Conservation (phyloP, 2,797 vertebrate species). For the Florisuga fusca region DNA sequence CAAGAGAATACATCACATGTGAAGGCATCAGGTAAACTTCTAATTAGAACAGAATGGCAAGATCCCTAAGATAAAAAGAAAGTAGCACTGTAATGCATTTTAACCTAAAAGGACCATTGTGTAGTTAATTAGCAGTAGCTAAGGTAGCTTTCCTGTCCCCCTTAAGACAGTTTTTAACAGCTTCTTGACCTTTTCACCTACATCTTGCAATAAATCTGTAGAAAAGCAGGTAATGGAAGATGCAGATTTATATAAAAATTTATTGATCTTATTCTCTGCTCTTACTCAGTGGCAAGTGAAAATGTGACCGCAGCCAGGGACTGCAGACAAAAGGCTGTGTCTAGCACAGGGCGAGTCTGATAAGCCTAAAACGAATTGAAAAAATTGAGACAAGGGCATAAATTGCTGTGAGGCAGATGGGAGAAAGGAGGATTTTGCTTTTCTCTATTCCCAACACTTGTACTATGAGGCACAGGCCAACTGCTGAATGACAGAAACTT, state of each 20-base stretch:
- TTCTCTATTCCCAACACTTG: background rate
- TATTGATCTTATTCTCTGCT: background rate
- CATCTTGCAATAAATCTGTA: background rate
- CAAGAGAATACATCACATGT: accelerated
- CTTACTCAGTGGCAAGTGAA: background rate
- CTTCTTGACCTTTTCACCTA: background rate
- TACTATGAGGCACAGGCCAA: background rate
- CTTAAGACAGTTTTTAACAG: background rate
- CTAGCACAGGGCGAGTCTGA: background rate
- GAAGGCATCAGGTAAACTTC: background rate
- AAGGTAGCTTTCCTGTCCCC: background rate
- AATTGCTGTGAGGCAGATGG: background rate
- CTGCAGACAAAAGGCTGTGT: accelerated
- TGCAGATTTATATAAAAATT: background rate
- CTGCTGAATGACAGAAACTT: background rate
- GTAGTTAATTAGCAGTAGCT: background rate
- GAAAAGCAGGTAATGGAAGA: background rate
- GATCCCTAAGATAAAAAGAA: background rate
- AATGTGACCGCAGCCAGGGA: background rate
- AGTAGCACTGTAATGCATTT: background rate
- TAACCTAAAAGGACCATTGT: background rate
- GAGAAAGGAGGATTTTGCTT: background rate
- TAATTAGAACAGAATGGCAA: background rate
- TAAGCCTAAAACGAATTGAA: background rate
- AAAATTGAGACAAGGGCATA: background rate